phyloP scores from a whole-genome alignment of 2,113 vertebrate species.

The Lamprotornis superbus region DNA sequence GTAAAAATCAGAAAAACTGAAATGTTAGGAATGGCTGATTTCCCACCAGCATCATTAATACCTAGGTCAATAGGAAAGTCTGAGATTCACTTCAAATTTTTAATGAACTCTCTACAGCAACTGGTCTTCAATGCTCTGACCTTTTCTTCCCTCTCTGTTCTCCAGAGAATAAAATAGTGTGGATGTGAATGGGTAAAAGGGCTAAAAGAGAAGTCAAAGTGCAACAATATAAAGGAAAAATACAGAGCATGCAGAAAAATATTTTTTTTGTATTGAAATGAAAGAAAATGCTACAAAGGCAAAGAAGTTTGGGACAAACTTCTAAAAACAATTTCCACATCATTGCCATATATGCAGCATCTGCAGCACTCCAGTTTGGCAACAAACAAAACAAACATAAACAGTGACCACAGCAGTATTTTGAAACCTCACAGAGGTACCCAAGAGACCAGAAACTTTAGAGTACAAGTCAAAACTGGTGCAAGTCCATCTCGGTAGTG shows the following conservation, averaged over 20 bases:
- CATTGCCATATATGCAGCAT: not conserved
- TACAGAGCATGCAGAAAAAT: not conserved
- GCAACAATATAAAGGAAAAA: not conserved
- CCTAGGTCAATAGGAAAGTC: not conserved
- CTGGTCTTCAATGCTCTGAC: not conserved
- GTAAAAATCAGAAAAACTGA: not conserved
- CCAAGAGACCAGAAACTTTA: not conserved
- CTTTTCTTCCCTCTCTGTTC: not conserved
- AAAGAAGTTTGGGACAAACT: not conserved
- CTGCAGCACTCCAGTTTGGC: not conserved
- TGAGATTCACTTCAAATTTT: not conserved
- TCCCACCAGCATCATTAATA: not conserved
- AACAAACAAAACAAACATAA: not conserved
- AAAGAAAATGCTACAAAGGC: not conserved
- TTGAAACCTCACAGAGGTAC: not conserved
- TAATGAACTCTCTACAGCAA: not conserved
- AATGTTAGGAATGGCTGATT: not conserved
- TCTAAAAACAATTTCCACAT: not conserved
- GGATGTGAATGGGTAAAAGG: not conserved
- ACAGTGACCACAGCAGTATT: not conserved
- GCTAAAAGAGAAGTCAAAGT: not conserved
- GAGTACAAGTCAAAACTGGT: not conserved
- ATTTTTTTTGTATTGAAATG: not conserved
- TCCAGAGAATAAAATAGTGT: not conserved
- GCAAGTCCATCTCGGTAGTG: not conserved